Evolutionary conservation across 2,113 vertebrate species (phyloP), one percentile per base, ranked within the genome.

Genomic region (Anoplopoma fimbria): DNA sequence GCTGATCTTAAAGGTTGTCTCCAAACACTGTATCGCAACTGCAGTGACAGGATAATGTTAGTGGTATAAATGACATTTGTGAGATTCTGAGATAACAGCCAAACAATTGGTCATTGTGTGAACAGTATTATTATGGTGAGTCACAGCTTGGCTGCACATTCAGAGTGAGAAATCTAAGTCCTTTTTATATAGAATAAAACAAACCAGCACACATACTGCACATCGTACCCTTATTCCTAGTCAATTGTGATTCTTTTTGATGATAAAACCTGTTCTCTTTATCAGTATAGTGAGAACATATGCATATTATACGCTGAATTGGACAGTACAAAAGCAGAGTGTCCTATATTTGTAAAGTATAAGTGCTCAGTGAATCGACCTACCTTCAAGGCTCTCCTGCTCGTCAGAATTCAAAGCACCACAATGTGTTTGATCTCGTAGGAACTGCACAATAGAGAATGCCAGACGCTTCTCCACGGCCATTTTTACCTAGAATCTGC

Each of bases 321-420:
- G 57, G 34, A 70, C 45, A 29, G 60, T 23, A 27, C 17, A 25
- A n/a, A n/a, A n/a, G n/a, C n/a, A n/a, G n/a, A 2, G 13, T 61
- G 60, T 67, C 58, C 40, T 68, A 15, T 17, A 31, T 82, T 55
- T 55, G 27, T 8, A 51, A 65, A 38, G 31, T 42, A 0, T 4
- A 34, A 21, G 69, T 23, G 58, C 62, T 38, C 45, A 4, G 64
- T 9, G 69, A 69, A 34, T 9, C 1, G 61, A 75, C 85, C 63
- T 93, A 99, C 98, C 98, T 97, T 99, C 98, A 45, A 99, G 96
- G 90, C 98, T 99, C 94, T 99, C 98, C 93, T 97, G 97, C 91
- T 99, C 98, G 91, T 99, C 98, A 29, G 97, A 96, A 90, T 97
- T 97, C 79, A 97, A 96, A 77, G 95, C 93, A 31, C 97, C 97